These are phyloP conservation scores for Lepetodrilus schrolli DNA, from an alignment of 2,888 invertebrate species.

Conservation along the genomic window DNA sequence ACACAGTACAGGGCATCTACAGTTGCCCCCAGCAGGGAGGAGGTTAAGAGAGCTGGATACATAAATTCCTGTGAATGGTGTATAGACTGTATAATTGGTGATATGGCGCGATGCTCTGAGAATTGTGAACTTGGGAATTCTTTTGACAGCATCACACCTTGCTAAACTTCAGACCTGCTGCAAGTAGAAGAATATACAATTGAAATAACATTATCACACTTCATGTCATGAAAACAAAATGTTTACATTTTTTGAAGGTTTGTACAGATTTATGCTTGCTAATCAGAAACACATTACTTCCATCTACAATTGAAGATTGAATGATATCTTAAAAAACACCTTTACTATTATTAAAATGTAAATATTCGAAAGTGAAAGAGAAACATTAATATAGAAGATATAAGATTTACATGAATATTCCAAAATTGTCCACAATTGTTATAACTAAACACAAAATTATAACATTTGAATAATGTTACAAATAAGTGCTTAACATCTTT, in stretches of 20 bases:
- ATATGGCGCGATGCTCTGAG: neutral
- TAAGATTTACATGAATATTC: no score
- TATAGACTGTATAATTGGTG: neutral
- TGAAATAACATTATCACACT: neutral
- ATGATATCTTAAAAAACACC: neutral
- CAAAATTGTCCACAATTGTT: no score
- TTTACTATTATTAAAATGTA: neutral
- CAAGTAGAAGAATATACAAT: slow-evolving; percentile 40
- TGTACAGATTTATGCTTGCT: neutral
- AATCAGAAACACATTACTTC: neutral
- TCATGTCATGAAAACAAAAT: neutral
- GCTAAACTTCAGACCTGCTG: slow-evolving; percentile 68
- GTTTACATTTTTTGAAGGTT: neutral
- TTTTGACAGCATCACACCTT: slow-evolving; percentile 46
- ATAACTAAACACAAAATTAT: no score
- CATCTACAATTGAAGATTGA: neutral
- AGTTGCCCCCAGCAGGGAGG: neutral
- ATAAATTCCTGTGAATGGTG: no score
- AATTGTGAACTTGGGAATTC: neutral
- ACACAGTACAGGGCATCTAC: no score
- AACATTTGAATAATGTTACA: no score
- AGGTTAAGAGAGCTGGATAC: neutral
- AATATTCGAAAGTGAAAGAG: no score
- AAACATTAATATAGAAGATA: no score
- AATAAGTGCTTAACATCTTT: no score